These are phyloP conservation scores for Drosophila sp. DNA, from an alignment of 1,140 invertebrate genomes.

Conservation along the genomic window DNA sequence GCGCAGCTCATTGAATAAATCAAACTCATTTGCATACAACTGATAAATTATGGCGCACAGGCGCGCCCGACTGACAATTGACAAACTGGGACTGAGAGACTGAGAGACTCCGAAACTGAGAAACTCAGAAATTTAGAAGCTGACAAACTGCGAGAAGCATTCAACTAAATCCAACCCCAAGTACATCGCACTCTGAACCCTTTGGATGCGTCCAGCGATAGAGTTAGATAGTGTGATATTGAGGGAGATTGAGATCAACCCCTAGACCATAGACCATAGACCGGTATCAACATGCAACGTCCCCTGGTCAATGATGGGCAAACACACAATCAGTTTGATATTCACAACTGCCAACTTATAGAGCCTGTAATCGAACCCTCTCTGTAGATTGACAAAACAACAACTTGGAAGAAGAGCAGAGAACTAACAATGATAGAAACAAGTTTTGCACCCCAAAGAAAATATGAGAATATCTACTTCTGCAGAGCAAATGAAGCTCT, in stretches of 20 bases:
- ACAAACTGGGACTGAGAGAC: conserved; percentile 60
- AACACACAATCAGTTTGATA: neutral
- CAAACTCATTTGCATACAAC: conserved; percentile 83
- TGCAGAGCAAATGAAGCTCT: neutral
- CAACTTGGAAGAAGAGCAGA: neutral
- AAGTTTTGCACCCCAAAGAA: conserved; percentile 24
- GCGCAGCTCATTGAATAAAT: conserved; percentile 83
- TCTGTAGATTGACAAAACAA: conserved; percentile 11
- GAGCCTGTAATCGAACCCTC: conserved; percentile 41
- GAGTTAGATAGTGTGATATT: neutral
- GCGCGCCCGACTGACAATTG: conserved; percentile 66
- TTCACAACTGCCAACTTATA: conserved; percentile 12
- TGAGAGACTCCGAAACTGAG: no score
- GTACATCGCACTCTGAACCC: neutral
- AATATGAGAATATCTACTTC: neutral
- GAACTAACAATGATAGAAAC: conserved; percentile 25
- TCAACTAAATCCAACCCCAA: conserved; percentile 56
- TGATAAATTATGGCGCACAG: conserved; percentile 79
- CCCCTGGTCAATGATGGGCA: conserved; percentile 14
- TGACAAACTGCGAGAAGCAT: conserved; percentile 9
- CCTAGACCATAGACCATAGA: neutral
- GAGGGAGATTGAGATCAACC: conserved; percentile 13
- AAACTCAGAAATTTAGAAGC: no score
- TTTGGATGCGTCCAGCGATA: neutral
- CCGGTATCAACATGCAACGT: conserved; percentile 3